These are phyloP conservation scores for Tetraneura akinire DNA, from an alignment of 1,140 invertebrate genomes.

Conservation along the genomic window DNA sequence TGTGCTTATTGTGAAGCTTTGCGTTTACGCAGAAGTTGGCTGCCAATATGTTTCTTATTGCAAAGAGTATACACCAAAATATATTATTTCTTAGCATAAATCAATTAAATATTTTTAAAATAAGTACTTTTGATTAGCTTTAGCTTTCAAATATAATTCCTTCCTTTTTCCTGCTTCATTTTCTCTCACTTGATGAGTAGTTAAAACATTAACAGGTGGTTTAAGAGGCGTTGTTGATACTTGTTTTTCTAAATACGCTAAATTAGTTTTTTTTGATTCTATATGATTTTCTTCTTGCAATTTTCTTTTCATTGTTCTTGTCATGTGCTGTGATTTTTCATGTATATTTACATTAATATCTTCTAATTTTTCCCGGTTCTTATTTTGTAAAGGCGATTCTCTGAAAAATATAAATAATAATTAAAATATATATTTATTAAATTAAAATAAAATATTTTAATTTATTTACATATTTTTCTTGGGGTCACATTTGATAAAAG, in stretches of 20 bases:
- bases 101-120: neutral
- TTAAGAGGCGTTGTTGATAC: neutral
- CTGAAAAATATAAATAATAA: neutral
- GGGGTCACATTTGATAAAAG: neutral
- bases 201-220: neutral
- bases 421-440: no score
- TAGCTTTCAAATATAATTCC: constrained; percentile 28
- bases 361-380: constrained; percentile 33
- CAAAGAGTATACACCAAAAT: neutral
- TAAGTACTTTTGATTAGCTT: constrained; percentile 39
- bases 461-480: constrained; percentile 7
- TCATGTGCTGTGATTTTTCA: neutral
- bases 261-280: constrained; percentile 17
- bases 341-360: constrained; percentile 19
- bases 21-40: no score
- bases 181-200: constrained; percentile 3
- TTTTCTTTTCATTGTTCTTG: constrained; percentile 45
- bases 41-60: no score
- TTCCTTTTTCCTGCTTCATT: constrained; percentile 46
- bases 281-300: constrained; percentile 6
- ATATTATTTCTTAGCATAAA: neutral
- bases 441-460: no score
- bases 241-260: constrained; percentile 18
- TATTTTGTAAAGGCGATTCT: neutral
- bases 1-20: no score